These are phyloP conservation scores for Arothron firmamentum DNA, from an alignment of 2,113 vertebrate genomes.

Conservation along the genomic window DNA sequence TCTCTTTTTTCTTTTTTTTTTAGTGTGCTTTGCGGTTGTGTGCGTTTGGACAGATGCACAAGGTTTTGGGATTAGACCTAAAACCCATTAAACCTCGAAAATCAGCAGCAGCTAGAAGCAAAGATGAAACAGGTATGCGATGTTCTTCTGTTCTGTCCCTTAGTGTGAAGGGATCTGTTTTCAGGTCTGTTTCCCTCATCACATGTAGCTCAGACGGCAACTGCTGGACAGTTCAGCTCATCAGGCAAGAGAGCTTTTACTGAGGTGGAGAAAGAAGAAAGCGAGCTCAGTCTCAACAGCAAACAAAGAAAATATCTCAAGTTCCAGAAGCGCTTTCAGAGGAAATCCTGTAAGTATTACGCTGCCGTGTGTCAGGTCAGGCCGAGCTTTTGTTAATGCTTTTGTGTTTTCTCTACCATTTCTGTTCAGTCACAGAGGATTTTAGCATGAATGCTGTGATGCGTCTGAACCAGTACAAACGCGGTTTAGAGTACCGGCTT, in stretches of 20 bases:
- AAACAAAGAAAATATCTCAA: conserved; percentile 86
- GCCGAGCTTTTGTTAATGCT: no score
- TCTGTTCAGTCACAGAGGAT: conserved; percentile 72
- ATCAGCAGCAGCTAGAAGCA: conserved; percentile 68
- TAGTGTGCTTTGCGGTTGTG: conserved; percentile 89
- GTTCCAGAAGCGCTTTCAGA: conserved; percentile 80
- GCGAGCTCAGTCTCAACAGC: conserved; percentile 78
- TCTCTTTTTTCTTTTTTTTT: not conserved
- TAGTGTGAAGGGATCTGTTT: not conserved
- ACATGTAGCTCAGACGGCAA: conserved; percentile 77
- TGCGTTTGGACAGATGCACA: conserved; percentile 93
- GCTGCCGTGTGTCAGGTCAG: not conserved
- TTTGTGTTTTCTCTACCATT: no score
- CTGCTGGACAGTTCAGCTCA: conserved; percentile 73
- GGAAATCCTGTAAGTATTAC: conserved; percentile 59
- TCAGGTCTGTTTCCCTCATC: not conserved
- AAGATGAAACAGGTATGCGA: conserved; percentile 50
- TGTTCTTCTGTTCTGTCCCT: not conserved
- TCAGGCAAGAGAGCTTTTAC: conserved; percentile 80
- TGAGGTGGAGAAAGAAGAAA: conserved; percentile 75
- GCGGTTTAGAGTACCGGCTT: conserved; percentile 88
- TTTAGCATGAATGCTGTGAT: conserved; percentile 91
- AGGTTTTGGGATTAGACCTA: conserved; percentile 90
- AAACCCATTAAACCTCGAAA: conserved; percentile 83
- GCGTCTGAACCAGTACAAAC: conserved; percentile 92